Conservation (phyloP, 2,797 vertebrate species). For the Alosa sapidissima region DNA sequence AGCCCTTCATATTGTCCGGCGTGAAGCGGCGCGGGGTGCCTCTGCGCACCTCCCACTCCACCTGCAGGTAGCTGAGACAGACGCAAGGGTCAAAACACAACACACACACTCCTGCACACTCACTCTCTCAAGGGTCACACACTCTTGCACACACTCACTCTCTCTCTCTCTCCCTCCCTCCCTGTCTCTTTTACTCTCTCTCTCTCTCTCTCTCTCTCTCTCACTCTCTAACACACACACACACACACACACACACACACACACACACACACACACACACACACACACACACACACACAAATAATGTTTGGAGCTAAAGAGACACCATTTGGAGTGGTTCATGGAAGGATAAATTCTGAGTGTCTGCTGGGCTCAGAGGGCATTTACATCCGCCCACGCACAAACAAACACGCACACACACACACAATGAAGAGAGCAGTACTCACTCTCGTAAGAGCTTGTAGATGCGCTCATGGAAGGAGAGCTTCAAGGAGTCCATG, state of each 20-base stretch:
- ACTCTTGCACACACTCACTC: background rate
- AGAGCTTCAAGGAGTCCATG: conserved; percentile 89
- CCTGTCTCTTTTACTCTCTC: too few species aligned
- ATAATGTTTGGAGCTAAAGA: background rate
- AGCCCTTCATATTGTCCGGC: conserved; percentile 67
- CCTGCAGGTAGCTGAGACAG: conserved; percentile 84
- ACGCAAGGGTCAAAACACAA: background rate
- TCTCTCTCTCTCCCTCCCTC: background rate
- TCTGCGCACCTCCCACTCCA: conserved; percentile 87
- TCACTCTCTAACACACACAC: too few species aligned
- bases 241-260: too few species aligned
- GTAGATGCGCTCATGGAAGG: conserved; percentile 78
- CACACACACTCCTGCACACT: background rate
- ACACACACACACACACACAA: conserved; percentile 21
- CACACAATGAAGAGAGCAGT: background rate
- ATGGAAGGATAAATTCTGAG: background rate
- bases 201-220: too few species aligned
- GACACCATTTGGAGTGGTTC: background rate
- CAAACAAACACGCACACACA: background rate
- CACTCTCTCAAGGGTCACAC: background rate
- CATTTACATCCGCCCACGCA: background rate
- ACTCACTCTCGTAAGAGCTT: conserved; percentile 92
- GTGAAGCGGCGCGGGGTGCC: conserved; percentile 77
- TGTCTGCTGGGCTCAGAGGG: background rate
- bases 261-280: too few species aligned